A percentile compares a stretch with the other conserved stretches of the same genome.
These are phyloP conservation scores for Schlechtendalia chinensis DNA, from an alignment of 1,140 invertebrate genomes.

Conservation along the genomic window DNA sequence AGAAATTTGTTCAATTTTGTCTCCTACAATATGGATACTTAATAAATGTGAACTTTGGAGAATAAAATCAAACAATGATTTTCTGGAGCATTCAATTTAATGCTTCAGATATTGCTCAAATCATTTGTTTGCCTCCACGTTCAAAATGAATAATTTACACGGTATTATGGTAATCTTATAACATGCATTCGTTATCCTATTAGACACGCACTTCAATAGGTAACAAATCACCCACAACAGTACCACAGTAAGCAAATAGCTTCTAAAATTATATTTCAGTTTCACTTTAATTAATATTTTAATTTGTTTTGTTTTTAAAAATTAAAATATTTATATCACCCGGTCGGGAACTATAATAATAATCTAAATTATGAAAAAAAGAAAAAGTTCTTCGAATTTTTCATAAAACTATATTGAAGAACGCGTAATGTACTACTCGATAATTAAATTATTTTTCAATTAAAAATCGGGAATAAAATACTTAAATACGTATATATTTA, in stretches of 20 bases:
- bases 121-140: background rate
- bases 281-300: too few relatives aligned
- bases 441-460: too few relatives aligned
- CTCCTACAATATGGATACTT: background rate
- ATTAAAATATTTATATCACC: too few relatives aligned
- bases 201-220: background rate
- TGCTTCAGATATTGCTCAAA: background rate
- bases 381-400: too few relatives aligned
- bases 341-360: too few relatives aligned
- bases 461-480: too few relatives aligned
- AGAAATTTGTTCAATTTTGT: background rate
- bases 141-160: conserved; percentile 26
- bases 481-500: too few relatives aligned
- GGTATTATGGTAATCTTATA: conserved; percentile 10
- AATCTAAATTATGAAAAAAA: too few relatives aligned
- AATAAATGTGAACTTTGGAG: background rate
- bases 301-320: too few relatives aligned
- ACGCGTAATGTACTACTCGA: too few relatives aligned
- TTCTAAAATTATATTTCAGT: background rate
- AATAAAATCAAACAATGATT: background rate
- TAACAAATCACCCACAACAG: background rate
- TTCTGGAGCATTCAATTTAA: background rate
- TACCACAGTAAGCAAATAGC: background rate
- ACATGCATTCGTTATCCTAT: conserved; percentile 4
- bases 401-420: too few relatives aligned